These are phyloP conservation scores for Therioaphis trifolii DNA, from an alignment of 2,888 invertebrate species.

Conservation along the genomic window DNA sequence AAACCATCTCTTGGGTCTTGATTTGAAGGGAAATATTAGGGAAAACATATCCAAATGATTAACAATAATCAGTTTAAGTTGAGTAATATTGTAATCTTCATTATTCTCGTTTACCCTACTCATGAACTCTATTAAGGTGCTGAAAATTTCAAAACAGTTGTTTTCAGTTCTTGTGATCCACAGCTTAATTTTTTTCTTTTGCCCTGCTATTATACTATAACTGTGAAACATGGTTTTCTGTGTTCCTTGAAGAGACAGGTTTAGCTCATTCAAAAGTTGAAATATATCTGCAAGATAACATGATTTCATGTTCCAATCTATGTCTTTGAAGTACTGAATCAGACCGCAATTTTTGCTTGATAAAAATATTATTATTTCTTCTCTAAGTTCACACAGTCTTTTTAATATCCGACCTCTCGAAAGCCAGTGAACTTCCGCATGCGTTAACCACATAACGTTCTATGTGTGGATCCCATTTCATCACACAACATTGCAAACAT, in stretches of 20 bases:
- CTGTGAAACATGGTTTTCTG: conserved; percentile 36
- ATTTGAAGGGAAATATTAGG: conserved; percentile 22
- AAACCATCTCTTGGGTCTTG: conserved; percentile 17
- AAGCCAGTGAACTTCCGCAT: conserved; percentile 3
- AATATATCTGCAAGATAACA: conserved; percentile 35
- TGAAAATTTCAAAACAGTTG: conserved; percentile 37
- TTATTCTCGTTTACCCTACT: conserved; percentile 21
- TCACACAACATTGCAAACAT: conserved; percentile 63
- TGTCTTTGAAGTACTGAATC: conserved; percentile 28
- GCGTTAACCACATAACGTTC: no score
- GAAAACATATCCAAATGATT: conserved; percentile 35
- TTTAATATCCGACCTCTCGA: conserved; percentile 12
- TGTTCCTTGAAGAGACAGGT: conserved; percentile 37
- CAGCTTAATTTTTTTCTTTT: conserved; percentile 36
- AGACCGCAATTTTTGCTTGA: conserved; percentile 38
- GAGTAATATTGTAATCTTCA: conserved; percentile 45
- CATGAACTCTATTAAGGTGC: conserved; percentile 32
- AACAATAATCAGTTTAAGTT: conserved; percentile 47
- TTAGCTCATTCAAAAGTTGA: conserved; percentile 38
- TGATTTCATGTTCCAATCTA: conserved; percentile 36
- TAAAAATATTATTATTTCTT: conserved; percentile 37
- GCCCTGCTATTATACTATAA: conserved; percentile 36
- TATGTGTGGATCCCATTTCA: no score
- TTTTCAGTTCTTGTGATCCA: conserved; percentile 42
- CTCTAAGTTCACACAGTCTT: conserved; percentile 29